Base-by-base conservation (phyloP, 2,888 invertebrate species). In the Ceramica pisi region DNA sequence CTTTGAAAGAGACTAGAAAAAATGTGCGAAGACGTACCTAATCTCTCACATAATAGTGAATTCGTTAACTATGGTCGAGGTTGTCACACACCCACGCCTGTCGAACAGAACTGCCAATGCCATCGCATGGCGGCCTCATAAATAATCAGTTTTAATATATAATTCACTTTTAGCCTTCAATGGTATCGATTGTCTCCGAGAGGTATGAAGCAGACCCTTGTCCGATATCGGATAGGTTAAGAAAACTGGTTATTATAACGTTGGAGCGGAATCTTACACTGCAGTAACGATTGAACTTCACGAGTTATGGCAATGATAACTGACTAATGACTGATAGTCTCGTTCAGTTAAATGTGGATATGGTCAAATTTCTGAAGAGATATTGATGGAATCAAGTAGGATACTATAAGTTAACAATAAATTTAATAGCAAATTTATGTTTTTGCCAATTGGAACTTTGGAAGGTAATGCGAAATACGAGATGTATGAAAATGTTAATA, bases 101-200 rank as follows among this genome's bases (percentile, higher is more conserved):
- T 76, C 81, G 64, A 70, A 64, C 63, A 38, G 19, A 23, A 26
- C 14, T 19, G 23, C 16, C 78, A 79, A 79, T 77, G 78, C 56
- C 79, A 77, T 23, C 56, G 41, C 51, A 61, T 31, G 41, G 23
- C 66, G 62, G 31, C 64, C 78, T 61, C 82, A 56, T 81, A 62
- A 79, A 71, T 71, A 67, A 67, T 10, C n/a, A 67, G 56, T 46
- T 65, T 53, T 63, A 44, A 67, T 21, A 26, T 50, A 79, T 67
- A 50, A 50, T 64, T 77, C 67, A 77, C 53, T 65, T 70, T 76
- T 61, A 77, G 51, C 41, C n/a, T 57, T 71, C 72, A 80, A 81
- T 72, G 82, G 62, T 51, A 81, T 53, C 31, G 71, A 71, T 67
- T 79, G 71, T 81, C 10, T 65, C 16, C 55, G 12, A 67, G 56